Conservation (phyloP, 2,113 vertebrate species). For the Barnardius zonarius region DNA sequence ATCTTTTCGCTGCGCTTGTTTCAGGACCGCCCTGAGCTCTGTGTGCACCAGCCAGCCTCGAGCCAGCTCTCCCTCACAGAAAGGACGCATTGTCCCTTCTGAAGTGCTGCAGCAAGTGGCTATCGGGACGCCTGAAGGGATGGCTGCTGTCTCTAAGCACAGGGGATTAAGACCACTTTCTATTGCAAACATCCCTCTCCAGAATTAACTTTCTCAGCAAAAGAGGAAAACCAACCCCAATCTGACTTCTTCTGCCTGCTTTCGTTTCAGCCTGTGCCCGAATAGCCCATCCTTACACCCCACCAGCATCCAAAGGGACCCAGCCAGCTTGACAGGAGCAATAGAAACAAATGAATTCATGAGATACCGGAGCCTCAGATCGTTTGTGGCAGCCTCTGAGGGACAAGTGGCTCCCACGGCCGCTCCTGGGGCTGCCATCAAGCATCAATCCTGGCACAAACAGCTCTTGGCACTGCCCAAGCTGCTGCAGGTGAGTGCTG, state of each 20-base stretch:
- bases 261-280: not conserved
- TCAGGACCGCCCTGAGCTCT: not conserved
- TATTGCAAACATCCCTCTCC: not conserved
- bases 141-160: not conserved
- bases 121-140: not conserved
- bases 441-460: not conserved
- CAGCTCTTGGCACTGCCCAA: not conserved
- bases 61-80: not conserved
- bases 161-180: not conserved
- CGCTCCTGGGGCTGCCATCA: rapidly evolving
- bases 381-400: not conserved
- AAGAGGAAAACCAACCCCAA: not conserved
- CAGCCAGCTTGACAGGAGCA: not conserved
- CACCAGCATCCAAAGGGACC: not conserved
- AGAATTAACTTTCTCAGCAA: not conserved
- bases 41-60: not conserved
- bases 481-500: rapidly evolving
- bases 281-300: not conserved
- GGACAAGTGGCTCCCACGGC: not conserved
- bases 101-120: not conserved
- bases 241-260: not conserved
- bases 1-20: not conserved
- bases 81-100: not conserved
- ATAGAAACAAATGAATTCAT: rapidly evolving
- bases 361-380: rapidly evolving